Evolutionary conservation across 1,140 invertebrate species (phyloP).

Genomic region (Magallana ariakensis): DNA sequence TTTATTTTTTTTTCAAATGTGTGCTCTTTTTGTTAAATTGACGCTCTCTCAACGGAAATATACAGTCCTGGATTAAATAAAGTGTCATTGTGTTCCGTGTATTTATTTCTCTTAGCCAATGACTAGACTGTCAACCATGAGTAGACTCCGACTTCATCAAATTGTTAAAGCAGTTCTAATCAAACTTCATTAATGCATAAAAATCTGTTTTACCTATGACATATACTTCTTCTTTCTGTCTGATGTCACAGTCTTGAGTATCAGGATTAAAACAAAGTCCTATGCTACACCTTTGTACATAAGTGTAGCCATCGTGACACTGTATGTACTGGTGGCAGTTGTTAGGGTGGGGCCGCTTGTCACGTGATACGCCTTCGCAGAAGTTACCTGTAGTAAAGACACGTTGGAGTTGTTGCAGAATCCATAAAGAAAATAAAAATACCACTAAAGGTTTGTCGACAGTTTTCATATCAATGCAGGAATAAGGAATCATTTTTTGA

Average conservation of each 20-base stretch:
- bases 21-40: too few relatives aligned
- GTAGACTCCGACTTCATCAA: too few relatives aligned
- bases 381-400: conserved; percentile 53
- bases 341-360: conserved; percentile 47
- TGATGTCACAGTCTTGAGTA: conserved; percentile 52
- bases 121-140: too few relatives aligned
- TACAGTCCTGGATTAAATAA: too few relatives aligned
- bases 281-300: conserved; percentile 56
- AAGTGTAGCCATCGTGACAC: conserved; percentile 50
- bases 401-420: neutral
- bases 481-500: too few relatives aligned
- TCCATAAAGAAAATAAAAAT: too few relatives aligned
- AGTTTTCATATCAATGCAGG: neutral
- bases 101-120: too few relatives aligned
- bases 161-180: too few relatives aligned
- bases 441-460: neutral
- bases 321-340: conserved; percentile 58
- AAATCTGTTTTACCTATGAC: neutral
- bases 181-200: too few relatives aligned
- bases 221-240: neutral
- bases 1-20: too few relatives aligned
- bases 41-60: too few relatives aligned
- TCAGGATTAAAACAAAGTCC: conserved; percentile 54
- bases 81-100: too few relatives aligned
- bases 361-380: conserved; percentile 26